phyloP scores from a whole-genome alignment of 2,888 invertebrate genomes.

The Lathronympha strigana region DNA sequence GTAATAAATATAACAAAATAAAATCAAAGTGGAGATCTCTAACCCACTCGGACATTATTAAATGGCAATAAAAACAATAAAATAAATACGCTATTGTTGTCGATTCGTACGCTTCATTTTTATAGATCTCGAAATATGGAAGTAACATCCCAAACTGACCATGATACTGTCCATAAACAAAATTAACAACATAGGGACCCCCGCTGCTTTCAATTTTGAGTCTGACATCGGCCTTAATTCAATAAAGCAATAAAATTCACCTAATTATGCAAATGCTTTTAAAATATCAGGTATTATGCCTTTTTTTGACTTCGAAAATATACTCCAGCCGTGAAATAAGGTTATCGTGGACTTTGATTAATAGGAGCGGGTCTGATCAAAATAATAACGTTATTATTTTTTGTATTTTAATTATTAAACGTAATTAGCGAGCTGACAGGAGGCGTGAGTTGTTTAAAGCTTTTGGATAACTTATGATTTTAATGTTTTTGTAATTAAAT shows the following conservation, averaged over 20 bases:
- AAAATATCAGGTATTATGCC: conserved; percentile 76
- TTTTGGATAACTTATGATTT: conserved; percentile 30
- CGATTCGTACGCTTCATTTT: conserved; percentile 70
- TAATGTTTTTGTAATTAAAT: conserved; percentile 18
- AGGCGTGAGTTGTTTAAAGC: conserved; percentile 50
- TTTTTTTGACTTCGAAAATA: conserved; percentile 72
- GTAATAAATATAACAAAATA: conserved; percentile 46
- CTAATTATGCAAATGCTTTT: conserved; percentile 83
- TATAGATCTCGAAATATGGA: conserved; percentile 77
- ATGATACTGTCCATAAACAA: conserved; percentile 83
- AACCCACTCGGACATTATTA: conserved; percentile 51
- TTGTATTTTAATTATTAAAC: conserved; percentile 63
- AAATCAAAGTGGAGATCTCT: conserved; percentile 51
- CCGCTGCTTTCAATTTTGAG: conserved; percentile 83
- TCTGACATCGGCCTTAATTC: conserved; percentile 83
- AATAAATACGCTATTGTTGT: conserved; percentile 77
- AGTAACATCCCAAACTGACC: conserved; percentile 78
- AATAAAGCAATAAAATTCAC: conserved; percentile 85
- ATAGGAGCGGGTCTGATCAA: conserved; percentile 60
- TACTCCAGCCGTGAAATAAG: conserved; percentile 71
- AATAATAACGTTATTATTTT: conserved; percentile 66
- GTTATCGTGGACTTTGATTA: conserved; percentile 70
- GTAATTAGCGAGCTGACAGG: conserved; percentile 62
- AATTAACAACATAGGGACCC: conserved; percentile 82
- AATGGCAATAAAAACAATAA: conserved; percentile 74